Evolutionary conservation across 1,140 invertebrate genomes (phyloP), one percentile per base, ranked within the genome.

Genomic region (fruit fly (Drosophila melanogaster)): DNA sequence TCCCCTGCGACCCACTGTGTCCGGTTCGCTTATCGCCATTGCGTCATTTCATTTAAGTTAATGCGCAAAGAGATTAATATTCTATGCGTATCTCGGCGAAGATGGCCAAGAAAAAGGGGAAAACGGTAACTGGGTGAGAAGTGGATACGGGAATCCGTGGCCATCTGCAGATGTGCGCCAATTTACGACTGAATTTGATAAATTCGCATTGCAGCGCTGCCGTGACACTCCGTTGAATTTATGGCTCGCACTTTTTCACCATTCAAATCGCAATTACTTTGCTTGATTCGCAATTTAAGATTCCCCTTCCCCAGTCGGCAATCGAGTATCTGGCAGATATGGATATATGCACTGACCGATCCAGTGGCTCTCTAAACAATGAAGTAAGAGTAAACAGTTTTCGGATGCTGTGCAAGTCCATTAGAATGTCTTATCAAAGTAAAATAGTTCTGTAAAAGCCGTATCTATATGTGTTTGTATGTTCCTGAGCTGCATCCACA

Each of bases 251-350:
- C 81, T 89, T 89, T 90, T 89, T 89, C 77, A 85, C 85, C 85
- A 89, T 90, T 89, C 80, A 89, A 90, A 89, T 89, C 74, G 85
- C 85, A 89, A 89, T 89, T 89, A 90, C 81, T 89, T 89, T 89
- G 79, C 79, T 71, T 89, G 77, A 89, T 85, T 90, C 77, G 84
- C 84, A 89, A 89, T 90, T 89, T 85, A 69, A 90, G 81, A 86
- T 78, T 47, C 51, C 35, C 67, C 22, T 15, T 38, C 3, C 46
- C 22, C 15, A 4, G 2, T 7, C 38, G 6, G 67, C 59, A 69
- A 61, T 77, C 61, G 61, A 47, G 54, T 77, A 84, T 76, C 64
- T 58, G 38, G 30, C 54, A 59, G 58, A 72, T 85, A 83, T 54
- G 17, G 8, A 56, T 40, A 66, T 65, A 61, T 60, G 67, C 78